Conservation (phyloP, 2,113 vertebrate species). For the Crotalus viridis region DNA sequence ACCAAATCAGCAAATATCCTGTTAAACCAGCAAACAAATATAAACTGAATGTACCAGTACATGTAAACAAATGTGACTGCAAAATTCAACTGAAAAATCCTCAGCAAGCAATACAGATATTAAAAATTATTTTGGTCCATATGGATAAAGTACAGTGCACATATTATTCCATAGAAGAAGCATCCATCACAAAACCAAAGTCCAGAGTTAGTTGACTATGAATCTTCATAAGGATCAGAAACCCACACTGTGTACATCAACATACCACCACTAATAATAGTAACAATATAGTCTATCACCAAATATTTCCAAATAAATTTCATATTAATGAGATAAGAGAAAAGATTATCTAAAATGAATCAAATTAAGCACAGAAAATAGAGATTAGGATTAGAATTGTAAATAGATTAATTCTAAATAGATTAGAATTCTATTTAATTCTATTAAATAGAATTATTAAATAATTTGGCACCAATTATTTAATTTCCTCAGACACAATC, state of each 20-base stretch:
- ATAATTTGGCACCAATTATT: background rate
- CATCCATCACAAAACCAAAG: background rate
- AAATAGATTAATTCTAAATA: background rate
- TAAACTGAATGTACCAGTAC: background rate
- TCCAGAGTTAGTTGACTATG: background rate
- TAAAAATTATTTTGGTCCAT: background rate
- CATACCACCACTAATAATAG: background rate
- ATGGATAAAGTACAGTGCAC: background rate
- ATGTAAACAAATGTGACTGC: background rate
- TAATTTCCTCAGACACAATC: too few relatives aligned
- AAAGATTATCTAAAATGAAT: background rate
- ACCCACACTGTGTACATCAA: background rate
- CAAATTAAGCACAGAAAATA: background rate
- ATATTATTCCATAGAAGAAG: background rate
- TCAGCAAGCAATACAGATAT: background rate
- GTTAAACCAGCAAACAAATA: background rate
- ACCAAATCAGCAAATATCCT: background rate
- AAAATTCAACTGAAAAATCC: background rate
- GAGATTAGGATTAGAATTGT: background rate
- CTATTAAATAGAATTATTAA: background rate
- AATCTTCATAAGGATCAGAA: background rate
- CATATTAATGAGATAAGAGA: background rate
- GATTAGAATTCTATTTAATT: background rate
- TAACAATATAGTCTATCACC: background rate
- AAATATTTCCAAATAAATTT: background rate